Evolutionary conservation across 2,797 vertebrate species (phyloP).

Genomic region (Chelidonichthys spinosus): DNA sequence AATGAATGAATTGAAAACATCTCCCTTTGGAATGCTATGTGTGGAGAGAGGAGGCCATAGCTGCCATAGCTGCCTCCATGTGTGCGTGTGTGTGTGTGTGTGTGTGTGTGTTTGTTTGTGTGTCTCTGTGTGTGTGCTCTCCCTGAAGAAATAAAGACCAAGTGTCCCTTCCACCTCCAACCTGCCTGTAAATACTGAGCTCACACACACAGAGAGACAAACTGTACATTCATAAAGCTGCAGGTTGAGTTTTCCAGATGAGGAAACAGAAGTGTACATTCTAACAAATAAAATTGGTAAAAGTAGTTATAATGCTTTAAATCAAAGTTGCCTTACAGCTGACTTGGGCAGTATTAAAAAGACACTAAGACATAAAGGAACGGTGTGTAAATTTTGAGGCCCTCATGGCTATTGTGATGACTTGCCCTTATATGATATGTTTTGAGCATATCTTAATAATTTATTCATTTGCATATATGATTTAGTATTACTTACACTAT

Average conservation of each 20-base stretch:
- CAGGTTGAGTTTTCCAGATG: neutral
- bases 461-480: neutral
- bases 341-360: neutral
- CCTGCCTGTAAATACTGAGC: constrained; percentile 63
- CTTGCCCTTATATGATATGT: too few species aligned
- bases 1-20: constrained; percentile 99
- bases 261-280: neutral
- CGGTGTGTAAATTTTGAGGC: neutral
- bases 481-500: neutral
- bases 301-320: neutral
- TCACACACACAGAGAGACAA: constrained; percentile 8
- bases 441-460: neutral
- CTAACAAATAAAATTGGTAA: neutral
- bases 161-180: constrained; percentile 77
- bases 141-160: constrained; percentile 91
- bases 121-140: constrained; percentile 22
- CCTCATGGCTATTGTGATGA: too few species aligned
- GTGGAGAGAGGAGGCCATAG: constrained; percentile 89
- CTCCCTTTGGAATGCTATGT: constrained; percentile 97
- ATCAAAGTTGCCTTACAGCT: neutral
- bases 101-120: constrained; percentile 44
- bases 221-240: neutral
- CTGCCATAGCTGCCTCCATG: constrained; percentile 72
- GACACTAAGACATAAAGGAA: neutral
- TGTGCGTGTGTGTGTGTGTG: constrained; percentile 28